phyloP scores from a whole-genome alignment of 2,888 invertebrate genomes.

The Drymonia ruficornis region DNA sequence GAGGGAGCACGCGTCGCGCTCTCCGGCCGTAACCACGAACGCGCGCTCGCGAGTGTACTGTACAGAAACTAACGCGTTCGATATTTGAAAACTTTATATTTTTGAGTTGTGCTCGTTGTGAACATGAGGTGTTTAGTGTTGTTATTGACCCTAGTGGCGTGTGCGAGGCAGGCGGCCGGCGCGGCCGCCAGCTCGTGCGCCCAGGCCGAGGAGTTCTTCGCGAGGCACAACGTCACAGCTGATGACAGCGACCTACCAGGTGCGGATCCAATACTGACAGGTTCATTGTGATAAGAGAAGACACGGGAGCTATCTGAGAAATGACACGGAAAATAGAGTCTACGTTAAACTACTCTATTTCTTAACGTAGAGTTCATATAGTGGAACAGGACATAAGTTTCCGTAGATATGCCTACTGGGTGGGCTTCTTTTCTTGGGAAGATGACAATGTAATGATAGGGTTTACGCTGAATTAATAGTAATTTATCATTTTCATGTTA shows the following conservation, averaged over 20 bases:
- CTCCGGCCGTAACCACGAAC: conserved; percentile 50
- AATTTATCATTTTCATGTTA: too few species aligned
- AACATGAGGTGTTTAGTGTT: conserved; percentile 77
- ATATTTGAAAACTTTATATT: conserved; percentile 53
- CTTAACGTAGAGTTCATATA: not conserved
- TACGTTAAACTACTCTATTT: not conserved
- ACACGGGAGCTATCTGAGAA: not conserved
- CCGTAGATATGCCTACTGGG: not conserved
- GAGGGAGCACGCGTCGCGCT: conserved; percentile 70
- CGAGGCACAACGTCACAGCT: conserved; percentile 78
- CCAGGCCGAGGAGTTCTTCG: conserved; percentile 68
- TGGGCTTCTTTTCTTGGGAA: too few species aligned
- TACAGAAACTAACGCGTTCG: conserved; percentile 53
- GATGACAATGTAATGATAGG: too few species aligned
- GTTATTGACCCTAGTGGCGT: conserved; percentile 61
- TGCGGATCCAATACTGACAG: conserved; percentile 52
- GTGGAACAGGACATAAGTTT: not conserved
- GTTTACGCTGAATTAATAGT: too few species aligned
- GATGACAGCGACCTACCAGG: conserved; percentile 77
- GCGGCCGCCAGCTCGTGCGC: conserved; percentile 66
- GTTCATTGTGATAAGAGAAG: conserved; percentile 16
- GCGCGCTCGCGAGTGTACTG: conserved; percentile 70
- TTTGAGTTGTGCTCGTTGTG: conserved; percentile 56
- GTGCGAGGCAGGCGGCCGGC: conserved; percentile 50
- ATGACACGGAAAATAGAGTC: not conserved